Base-by-base conservation (phyloP, 2,113 vertebrate species). In the Callipepla californica region DNA sequence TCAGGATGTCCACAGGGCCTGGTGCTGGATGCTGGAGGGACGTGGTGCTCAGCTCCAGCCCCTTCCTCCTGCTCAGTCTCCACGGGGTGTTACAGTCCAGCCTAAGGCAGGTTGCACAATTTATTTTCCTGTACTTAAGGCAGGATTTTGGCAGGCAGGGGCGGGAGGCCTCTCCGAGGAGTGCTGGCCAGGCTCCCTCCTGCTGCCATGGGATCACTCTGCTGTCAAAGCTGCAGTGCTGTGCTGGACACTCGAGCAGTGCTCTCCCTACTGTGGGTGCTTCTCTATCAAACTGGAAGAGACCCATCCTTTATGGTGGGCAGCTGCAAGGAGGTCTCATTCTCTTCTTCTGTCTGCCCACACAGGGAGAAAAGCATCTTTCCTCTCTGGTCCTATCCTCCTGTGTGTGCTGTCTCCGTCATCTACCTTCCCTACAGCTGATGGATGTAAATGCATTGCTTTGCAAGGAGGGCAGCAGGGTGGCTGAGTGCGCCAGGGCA, bases 91-190 rank as follows among this genome's bases (percentile, higher is more conserved):
- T 85, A 34, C 17, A 22, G 32, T 68, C 57, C 69, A 25, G 77
- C 19, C 89, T 38, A 38, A 87, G 74, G 89, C 86, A 96, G 91
- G 94, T 94, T 95, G 94, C 91, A 95, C 94, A 89, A 92, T 95
- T 96, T 93, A 93, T 85, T 96, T 95, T 95, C 67, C 84, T 85
- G 67, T 85, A 47, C 92, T 96, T 89, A 81, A 48, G 81, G 74
- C 67, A 62, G 80, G 86, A 76, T 85, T 96, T 96, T 96, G 91
- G 96, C 92, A 96, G 93, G 23, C 85, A 59, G 86, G 90, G 90
- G 70, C 0, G 36, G 80, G 96, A 96, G 96, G 96, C 95, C 94
- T 95, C 92, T 95, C 91, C 44, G 84, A 95, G 92, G 94, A 93
- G 70, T 0, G 1, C 89, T 95, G 95, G 92, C 89, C 66, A 66